Evolutionary conservation across 2,888 invertebrate species (phyloP).

Genomic region (Drosophila lutescens): DNA sequence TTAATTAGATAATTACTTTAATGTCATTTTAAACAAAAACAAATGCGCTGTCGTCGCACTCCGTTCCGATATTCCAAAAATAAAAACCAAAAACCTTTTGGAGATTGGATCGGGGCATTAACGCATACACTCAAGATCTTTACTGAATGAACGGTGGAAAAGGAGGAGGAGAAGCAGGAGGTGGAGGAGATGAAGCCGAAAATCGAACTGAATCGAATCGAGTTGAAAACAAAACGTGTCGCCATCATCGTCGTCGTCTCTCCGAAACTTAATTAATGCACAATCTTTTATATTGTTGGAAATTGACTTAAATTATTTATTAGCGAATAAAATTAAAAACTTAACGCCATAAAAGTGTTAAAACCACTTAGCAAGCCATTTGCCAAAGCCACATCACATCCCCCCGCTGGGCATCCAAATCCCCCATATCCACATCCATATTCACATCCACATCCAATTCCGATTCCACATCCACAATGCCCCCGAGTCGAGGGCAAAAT

Average conservation of each 20-base stretch:
- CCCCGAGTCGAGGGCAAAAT: conserved; percentile 44
- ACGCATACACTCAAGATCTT: conserved; percentile 34
- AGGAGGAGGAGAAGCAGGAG: conserved; percentile 6
- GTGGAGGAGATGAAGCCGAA: conserved; percentile 32
- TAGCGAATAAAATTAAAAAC: conserved; percentile 79
- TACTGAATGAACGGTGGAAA: conserved; percentile 56
- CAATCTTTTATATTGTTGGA: conserved; percentile 66
- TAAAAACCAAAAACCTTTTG: not conserved
- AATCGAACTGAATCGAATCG: conserved; percentile 54
- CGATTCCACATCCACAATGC: conserved; percentile 30
- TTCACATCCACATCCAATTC: conserved; percentile 7
- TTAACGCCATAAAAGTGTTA: conserved; percentile 83
- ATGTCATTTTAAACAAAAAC: conserved; percentile 70
- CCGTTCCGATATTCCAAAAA: conserved; percentile 12
- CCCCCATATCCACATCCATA: not conserved
- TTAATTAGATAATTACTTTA: conserved; percentile 81
- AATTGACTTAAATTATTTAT: conserved; percentile 80
- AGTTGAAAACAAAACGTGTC: conserved; percentile 62
- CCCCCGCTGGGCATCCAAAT: not conserved
- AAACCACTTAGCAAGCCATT: conserved; percentile 81
- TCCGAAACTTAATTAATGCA: conserved; percentile 69
- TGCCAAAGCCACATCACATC: conserved; percentile 49
- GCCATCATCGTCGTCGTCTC: conserved; percentile 34
- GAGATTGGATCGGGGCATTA: conserved; percentile 46
- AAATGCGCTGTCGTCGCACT: conserved; percentile 52